phyloP scores from a whole-genome alignment of 2,888 invertebrate species.

The Cerceris rybyensis region DNA sequence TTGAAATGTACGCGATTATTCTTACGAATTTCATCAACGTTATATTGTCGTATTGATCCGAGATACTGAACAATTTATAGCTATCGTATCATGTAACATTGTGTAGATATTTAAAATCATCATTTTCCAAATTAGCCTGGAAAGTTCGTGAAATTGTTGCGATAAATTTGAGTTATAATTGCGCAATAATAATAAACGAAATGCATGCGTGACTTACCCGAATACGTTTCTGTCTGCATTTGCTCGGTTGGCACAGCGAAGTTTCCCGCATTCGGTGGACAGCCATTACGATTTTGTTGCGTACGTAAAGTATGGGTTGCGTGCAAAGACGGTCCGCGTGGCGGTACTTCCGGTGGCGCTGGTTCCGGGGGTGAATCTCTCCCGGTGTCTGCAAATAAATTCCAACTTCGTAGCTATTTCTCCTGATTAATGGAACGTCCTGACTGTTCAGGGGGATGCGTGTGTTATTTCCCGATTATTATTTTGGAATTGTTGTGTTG shows the following conservation, averaged over 20 bases:
- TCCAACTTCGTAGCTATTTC: neutral
- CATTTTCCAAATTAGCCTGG: too few species aligned
- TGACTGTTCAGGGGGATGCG: constrained; percentile 7
- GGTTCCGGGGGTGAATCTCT: constrained; percentile 92
- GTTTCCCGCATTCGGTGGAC: constrained; percentile 79
- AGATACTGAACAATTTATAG: neutral
- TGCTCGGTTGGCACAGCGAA: constrained; percentile 83
- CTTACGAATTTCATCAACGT: neutral
- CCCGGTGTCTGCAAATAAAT: constrained; percentile 82
- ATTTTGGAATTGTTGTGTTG: too few species aligned
- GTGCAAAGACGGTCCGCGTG: constrained; percentile 91
- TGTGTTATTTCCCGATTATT: neutral
- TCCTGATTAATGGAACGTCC: neutral
- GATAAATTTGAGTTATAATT: too few species aligned
- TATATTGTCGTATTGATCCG: neutral
- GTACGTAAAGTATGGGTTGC: constrained; percentile 83
- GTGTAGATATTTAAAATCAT: too few species aligned
- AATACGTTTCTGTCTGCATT: constrained; percentile 73
- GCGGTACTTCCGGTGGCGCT: constrained; percentile 93
- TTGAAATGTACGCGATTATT: constrained; percentile 26
- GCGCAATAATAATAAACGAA: too few species aligned
- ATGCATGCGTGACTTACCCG: constrained; percentile 67
- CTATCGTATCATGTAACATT: too few species aligned
- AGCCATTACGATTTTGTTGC: constrained; percentile 79
- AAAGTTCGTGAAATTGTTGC: too few species aligned